A percentile compares a stretch with the other conserved stretches of the same genome.
Evolutionary conservation across 2,888 invertebrate genomes (phyloP).

Genomic region (Leistus spinibarbis): DNA sequence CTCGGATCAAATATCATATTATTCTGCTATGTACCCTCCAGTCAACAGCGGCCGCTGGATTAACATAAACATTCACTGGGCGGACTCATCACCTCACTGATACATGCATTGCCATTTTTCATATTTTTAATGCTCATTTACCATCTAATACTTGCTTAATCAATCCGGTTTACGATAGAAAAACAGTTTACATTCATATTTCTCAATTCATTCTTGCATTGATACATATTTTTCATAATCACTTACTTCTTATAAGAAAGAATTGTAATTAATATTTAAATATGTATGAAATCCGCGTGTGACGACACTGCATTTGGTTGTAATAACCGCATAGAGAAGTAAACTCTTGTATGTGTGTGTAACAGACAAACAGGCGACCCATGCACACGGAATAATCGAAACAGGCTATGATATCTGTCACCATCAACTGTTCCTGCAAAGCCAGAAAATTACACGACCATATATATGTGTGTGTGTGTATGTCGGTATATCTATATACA

Average conservation of each 20-base stretch:
- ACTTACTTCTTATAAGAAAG: too few relatives aligned
- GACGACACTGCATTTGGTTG: too few relatives aligned
- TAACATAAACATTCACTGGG: background rate
- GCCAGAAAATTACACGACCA: slow-evolving; percentile 36
- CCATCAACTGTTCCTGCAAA: slow-evolving; percentile 38
- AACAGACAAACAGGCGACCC: background rate
- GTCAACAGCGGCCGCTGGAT: background rate
- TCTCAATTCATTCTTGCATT: too few relatives aligned
- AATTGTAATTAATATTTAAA: too few relatives aligned
- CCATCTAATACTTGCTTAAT: too few relatives aligned
- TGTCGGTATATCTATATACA: slow-evolving; percentile 6
- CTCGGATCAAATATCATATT: background rate
- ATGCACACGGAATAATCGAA: slow-evolving; percentile 31
- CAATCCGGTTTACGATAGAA: too few relatives aligned
- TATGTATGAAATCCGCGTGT: too few relatives aligned
- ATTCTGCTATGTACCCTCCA: background rate
- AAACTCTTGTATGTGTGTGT: too few relatives aligned
- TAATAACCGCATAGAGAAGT: too few relatives aligned
- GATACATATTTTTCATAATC: too few relatives aligned
- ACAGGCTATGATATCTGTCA: slow-evolving; percentile 39
- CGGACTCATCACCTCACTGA: background rate
- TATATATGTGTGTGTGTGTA: too few relatives aligned
- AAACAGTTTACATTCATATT: too few relatives aligned
- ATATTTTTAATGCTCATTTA: background rate
- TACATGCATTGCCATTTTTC: background rate